Conservation (phyloP, 1,140 invertebrate species). For the Eriocheir sinensis region DNA sequence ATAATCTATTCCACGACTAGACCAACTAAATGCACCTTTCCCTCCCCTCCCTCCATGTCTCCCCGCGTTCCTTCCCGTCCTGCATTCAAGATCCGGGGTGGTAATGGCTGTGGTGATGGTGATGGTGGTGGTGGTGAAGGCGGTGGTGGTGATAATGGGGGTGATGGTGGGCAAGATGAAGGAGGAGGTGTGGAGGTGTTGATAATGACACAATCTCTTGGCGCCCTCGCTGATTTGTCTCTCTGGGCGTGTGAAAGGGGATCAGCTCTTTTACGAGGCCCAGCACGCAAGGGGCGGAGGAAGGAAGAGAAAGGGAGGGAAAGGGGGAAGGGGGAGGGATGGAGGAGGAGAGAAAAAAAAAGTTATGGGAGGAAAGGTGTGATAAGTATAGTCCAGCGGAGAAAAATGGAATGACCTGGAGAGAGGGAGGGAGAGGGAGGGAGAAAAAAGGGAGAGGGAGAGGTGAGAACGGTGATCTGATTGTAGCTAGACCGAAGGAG, state of each 20-base stretch:
- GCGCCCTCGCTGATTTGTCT: slow-evolving; percentile 11
- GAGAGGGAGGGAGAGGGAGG: neutral
- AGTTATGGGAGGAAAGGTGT: neutral
- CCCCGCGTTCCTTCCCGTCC: too few species aligned
- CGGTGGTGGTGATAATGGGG: slow-evolving; percentile 12
- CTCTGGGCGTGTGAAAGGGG: neutral
- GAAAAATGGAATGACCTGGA: neutral
- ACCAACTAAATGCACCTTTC: neutral
- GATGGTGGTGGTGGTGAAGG: neutral
- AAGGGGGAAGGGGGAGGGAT: neutral
- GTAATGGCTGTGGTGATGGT: too few species aligned
- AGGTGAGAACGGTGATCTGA: neutral
- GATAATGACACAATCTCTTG: slow-evolving; percentile 6
- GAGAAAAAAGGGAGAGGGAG: neutral
- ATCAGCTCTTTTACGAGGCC: neutral
- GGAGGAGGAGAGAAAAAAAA: too few species aligned
- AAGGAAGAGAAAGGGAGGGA: neutral
- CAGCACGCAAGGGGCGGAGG: neutral
- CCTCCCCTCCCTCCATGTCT: too few species aligned
- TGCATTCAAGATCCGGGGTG: too few species aligned
- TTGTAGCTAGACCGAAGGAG: neutral
- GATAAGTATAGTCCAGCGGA: neutral
- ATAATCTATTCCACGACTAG: neutral
- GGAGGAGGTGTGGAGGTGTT: slow-evolving; percentile 10
- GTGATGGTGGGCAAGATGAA: neutral